A percentile compares a stretch with the other conserved stretches of the same genome.
Conservation (phyloP, 2,888 invertebrate genomes). For the Apomyelois bistriatella region DNA sequence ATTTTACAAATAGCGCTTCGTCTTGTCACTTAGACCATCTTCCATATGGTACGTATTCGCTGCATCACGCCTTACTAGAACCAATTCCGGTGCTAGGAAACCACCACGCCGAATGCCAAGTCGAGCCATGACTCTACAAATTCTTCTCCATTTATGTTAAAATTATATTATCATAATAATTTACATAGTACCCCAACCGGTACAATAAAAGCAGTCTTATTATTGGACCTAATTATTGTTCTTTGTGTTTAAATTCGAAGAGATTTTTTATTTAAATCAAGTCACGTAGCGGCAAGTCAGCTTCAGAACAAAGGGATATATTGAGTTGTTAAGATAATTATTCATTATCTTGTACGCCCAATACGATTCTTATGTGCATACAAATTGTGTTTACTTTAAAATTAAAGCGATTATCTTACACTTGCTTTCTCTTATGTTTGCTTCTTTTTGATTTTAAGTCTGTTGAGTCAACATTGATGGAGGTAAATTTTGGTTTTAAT, state of each 20-base stretch:
- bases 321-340: slow-evolving; percentile 48
- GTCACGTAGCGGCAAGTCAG: slow-evolving; percentile 48
- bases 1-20: not conserved
- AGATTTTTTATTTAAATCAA: slow-evolving; percentile 61
- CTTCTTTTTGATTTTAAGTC: slow-evolving; percentile 18
- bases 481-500: too few species aligned
- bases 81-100: slow-evolving; percentile 49
- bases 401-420: slow-evolving; percentile 13
- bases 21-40: slow-evolving; percentile 14
- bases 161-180: slow-evolving; percentile 72
- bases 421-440: slow-evolving; percentile 16
- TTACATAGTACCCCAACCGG: slow-evolving; percentile 64
- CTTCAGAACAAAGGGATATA: slow-evolving; percentile 46
- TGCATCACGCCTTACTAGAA: slow-evolving; percentile 54
- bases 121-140: slow-evolving; percentile 65
- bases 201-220: slow-evolving; percentile 60
- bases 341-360: slow-evolving; percentile 29
- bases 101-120: slow-evolving; percentile 50
- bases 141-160: slow-evolving; percentile 70
- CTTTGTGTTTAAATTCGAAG: slow-evolving; percentile 70
- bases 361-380: slow-evolving; percentile 23
- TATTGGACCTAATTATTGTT: slow-evolving; percentile 73
- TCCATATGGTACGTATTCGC: slow-evolving; percentile 42
- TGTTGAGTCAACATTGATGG: too few species aligned
- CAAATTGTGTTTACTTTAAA: slow-evolving; percentile 24